phyloP scores from a whole-genome alignment of 2,113 vertebrate genomes.

The Uria aalge region DNA sequence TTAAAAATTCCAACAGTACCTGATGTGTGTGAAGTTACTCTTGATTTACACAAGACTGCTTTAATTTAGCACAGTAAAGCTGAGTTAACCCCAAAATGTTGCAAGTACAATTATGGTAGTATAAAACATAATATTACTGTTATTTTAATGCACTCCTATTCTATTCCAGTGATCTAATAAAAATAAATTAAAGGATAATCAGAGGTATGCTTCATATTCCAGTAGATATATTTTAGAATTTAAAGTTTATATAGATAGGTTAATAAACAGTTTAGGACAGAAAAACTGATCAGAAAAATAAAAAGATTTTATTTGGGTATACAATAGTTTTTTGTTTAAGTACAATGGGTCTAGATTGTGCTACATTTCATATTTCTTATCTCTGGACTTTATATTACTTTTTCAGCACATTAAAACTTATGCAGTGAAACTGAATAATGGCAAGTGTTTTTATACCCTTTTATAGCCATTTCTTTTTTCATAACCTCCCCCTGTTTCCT shows the following conservation, averaged over 20 bases:
- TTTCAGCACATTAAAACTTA: constrained; percentile 85
- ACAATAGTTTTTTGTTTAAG: constrained; percentile 48
- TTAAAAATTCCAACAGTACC: constrained; percentile 33
- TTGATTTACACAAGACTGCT: constrained; percentile 26
- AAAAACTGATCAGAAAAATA: constrained; percentile 20
- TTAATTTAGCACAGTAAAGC: constrained; percentile 5
- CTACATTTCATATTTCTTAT: constrained; percentile 77
- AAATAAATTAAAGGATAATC: constrained; percentile 47
- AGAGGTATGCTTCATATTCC: neutral
- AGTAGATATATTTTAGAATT: constrained; percentile 6
- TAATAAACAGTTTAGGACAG: constrained; percentile 49
- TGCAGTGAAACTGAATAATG: constrained; percentile 90
- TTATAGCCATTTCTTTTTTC: constrained; percentile 87
- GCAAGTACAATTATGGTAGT: neutral
- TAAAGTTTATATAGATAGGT: constrained; percentile 16
- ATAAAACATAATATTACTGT: constrained; percentile 15
- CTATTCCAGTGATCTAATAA: constrained; percentile 26
- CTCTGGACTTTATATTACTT: constrained; percentile 80
- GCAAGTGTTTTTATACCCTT: constrained; percentile 91
- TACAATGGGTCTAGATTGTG: constrained; percentile 57
- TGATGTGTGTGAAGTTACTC: constrained; percentile 22
- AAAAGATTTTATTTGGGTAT: neutral
- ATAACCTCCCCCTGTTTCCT: constrained; percentile 82
- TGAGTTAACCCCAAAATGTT: constrained; percentile 45
- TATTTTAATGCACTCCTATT: constrained; percentile 10